phyloP scores from a whole-genome alignment of 2,113 vertebrate genomes.

The Scomber colias region DNA sequence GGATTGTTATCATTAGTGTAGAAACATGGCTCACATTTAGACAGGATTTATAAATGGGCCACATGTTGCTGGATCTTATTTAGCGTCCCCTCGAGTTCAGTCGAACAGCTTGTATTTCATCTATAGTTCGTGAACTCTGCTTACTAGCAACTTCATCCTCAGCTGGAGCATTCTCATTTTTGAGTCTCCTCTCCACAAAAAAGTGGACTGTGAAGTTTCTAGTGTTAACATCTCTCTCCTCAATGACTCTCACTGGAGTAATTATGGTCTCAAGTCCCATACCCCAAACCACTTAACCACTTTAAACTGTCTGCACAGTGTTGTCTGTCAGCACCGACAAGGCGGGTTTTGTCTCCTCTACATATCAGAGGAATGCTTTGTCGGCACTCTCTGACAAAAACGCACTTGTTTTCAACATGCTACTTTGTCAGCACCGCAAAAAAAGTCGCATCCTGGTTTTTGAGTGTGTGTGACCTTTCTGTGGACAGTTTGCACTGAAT shows the following conservation, averaged over 20 bases:
- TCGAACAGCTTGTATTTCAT: slow-evolving; percentile 28
- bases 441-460: slow-evolving; percentile 16
- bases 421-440: not conserved
- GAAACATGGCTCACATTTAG: slow-evolving; percentile 39
- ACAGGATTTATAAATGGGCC: slow-evolving; percentile 29
- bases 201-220: not conserved
- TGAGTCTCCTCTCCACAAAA: not conserved
- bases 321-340: slow-evolving; percentile 53
- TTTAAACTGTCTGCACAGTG: slow-evolving; percentile 44
- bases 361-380: slow-evolving; percentile 56
- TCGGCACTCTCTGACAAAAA: slow-evolving; percentile 48
- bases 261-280: slow-evolving; percentile 47
- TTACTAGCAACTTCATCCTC: not conserved
- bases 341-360: slow-evolving; percentile 51
- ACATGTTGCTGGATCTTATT: slow-evolving; percentile 40
- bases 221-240: slow-evolving; percentile 24
- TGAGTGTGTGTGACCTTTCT: slow-evolving; percentile 36
- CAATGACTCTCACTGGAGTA: slow-evolving; percentile 39
- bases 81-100: slow-evolving; percentile 3
- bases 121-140: slow-evolving; percentile 21
- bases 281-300: slow-evolving; percentile 54
- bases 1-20: slow-evolving; percentile 58
- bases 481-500: slow-evolving; percentile 34
- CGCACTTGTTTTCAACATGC: slow-evolving; percentile 48
- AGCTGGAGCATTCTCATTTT: not conserved